phyloP scores from a whole-genome alignment of 2,888 invertebrate species.

The Oasisia sp. region DNA sequence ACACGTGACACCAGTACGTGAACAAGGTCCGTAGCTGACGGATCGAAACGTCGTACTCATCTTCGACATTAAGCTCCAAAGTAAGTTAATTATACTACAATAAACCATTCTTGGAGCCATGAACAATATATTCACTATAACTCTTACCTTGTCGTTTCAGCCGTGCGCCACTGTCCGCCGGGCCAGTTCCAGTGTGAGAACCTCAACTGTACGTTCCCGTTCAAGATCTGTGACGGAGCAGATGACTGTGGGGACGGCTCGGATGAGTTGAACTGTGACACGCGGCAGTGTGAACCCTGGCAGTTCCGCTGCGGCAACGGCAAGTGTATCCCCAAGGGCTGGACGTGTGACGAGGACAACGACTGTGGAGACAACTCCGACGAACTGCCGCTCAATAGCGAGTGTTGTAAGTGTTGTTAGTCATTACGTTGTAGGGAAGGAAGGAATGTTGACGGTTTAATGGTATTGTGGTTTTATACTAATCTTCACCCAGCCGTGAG shows the following conservation, averaged over 20 bases:
- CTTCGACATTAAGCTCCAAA: too few species aligned
- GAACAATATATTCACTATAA: too few species aligned
- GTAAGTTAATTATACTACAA: too few species aligned
- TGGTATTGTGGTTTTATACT: too few species aligned
- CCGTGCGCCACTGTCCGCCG: constrained; percentile 54
- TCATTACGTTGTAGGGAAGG: background rate
- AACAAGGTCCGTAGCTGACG: too few species aligned
- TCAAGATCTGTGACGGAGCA: constrained; percentile 85
- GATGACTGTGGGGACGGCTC: constrained; percentile 88
- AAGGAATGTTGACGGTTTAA: background rate
- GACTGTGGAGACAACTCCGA: constrained; percentile 61
- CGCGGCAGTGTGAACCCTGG: constrained; percentile 55
- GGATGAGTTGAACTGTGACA: constrained; percentile 65
- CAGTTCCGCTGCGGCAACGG: constrained; percentile 95
- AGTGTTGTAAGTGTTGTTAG: constrained; percentile 37
- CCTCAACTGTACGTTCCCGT: constrained; percentile 59
- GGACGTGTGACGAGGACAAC: constrained; percentile 59
- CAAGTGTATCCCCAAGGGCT: constrained; percentile 64
- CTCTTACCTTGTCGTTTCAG: constrained; percentile 41
- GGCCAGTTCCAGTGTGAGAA: constrained; percentile 65
- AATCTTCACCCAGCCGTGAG: too few species aligned
- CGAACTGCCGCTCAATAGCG: constrained; percentile 45
- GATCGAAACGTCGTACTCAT: too few species aligned
- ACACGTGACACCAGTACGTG: too few species aligned
- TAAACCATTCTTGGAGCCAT: too few species aligned